Base-by-base conservation (phyloP, 2,113 vertebrate species). In the Chaetodon trifascialis region DNA sequence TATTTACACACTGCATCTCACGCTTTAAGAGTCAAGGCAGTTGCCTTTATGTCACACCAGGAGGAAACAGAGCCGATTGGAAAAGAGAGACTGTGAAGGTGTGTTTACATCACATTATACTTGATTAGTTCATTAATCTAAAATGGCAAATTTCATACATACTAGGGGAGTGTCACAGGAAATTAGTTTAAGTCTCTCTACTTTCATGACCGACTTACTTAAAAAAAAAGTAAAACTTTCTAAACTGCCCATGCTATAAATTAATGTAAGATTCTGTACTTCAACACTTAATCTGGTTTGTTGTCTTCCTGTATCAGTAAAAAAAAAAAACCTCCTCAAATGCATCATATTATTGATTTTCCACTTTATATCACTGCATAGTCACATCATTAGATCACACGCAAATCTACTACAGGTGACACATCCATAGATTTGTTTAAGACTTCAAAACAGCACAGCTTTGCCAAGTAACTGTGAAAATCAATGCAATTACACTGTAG, bases 1-100 rank as follows among this genome's bases (percentile, higher is more conserved):
- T 93, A 90, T 93, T 92, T 92, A 94, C 83, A 94, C 60, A 76
- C 44, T 38, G 49, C 44, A 74, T 85, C 62, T 83, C 59, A 60
- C 0, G 23, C 62, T 62, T 75, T 23, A 21, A 30, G 46, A 70
- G 64, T 80, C 25, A 23, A 73, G 65, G 67, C 54, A 49, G 79
- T 42, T 73, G 76, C 11, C 58, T 74, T 72, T 25, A 30, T 78
- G 66, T 74, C 44, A 65, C 71, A 30, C 44, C 10, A 1, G 36
- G 55, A 12, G 52, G 42, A 74, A 36, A 44, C 23, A 67, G 51
- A 15, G 47, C 51, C 25, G 36, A 46, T 25, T 12, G 67, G 54
- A 65, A 4, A 55, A 68, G 30, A 69, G 42, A 25, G 34, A 42
- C 25, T 11, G 58, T 47, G 59, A 82, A 34, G 52, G 6, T n/a